These are phyloP conservation scores for Cynoglossus semilaevis DNA, from an alignment of 2,113 vertebrate genomes.

Conservation along the genomic window DNA sequence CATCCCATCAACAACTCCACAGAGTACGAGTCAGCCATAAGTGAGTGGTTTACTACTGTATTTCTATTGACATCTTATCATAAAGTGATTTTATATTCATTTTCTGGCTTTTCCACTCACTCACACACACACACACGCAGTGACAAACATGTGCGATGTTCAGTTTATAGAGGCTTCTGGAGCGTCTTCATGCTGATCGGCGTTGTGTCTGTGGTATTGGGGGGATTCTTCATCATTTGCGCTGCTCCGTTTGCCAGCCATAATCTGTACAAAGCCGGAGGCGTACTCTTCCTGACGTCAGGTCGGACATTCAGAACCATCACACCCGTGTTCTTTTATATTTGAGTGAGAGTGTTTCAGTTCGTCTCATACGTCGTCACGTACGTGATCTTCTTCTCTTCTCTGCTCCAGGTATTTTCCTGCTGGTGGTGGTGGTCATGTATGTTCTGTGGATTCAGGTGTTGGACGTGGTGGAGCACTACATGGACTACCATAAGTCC, in stretches of 20 bases:
- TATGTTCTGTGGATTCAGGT: slow-evolving; percentile 92
- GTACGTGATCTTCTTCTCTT: background rate
- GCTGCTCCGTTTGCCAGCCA: slow-evolving; percentile 92
- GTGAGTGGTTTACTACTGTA: slow-evolving; percentile 72
- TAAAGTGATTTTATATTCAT: background rate
- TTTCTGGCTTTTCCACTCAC: background rate
- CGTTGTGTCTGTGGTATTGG: slow-evolving; percentile 79
- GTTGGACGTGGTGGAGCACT: slow-evolving; percentile 83
- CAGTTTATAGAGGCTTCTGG: slow-evolving; percentile 98
- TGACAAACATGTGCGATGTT: slow-evolving; percentile 12
- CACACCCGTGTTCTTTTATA: background rate
- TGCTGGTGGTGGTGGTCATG: slow-evolving; percentile 87
- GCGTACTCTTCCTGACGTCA: slow-evolving; percentile 84
- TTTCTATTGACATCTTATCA: slow-evolving; percentile 16
- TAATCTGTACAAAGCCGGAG: slow-evolving; percentile 89
- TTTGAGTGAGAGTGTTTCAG: background rate
- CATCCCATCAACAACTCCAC: slow-evolving; percentile 83
- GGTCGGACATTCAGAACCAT: slow-evolving; percentile 69
- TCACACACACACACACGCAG: too few species aligned
- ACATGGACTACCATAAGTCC: slow-evolving; percentile 66
- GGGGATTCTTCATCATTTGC: slow-evolving; percentile 92
- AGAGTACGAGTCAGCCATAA: slow-evolving; percentile 85
- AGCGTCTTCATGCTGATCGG: slow-evolving; percentile 91
- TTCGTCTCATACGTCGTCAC: background rate
- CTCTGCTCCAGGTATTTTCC: slow-evolving; percentile 80